phyloP scores from a whole-genome alignment of 1,140 invertebrate genomes.

The Drosophila navojoa region DNA sequence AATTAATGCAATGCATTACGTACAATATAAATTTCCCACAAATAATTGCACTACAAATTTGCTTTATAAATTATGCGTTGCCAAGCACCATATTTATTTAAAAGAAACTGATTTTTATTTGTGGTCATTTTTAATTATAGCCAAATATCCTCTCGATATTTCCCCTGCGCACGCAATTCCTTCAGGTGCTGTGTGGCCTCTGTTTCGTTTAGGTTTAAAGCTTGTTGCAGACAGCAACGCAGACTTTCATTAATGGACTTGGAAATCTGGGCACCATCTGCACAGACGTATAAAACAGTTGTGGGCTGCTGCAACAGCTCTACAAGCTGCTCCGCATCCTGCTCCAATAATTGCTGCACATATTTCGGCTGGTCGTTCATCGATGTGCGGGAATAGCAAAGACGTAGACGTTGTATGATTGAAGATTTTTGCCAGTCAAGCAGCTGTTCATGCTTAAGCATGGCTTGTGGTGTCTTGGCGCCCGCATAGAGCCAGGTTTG shows the following conservation, averaged over 20 bases:
- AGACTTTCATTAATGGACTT: slow-evolving; percentile 88
- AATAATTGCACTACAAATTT: too few species aligned
- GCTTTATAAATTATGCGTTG: too few species aligned
- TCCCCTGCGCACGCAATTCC: slow-evolving; percentile 84
- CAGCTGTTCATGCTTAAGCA: slow-evolving; percentile 57
- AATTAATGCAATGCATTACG: too few species aligned
- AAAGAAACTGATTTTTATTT: not conserved
- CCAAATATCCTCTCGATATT: slow-evolving; percentile 86
- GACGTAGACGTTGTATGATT: slow-evolving; percentile 85
- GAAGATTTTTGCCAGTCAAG: slow-evolving; percentile 83
- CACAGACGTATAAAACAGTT: slow-evolving; percentile 89
- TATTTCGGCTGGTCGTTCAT: slow-evolving; percentile 84
- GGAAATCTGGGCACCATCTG: slow-evolving; percentile 90
- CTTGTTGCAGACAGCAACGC: slow-evolving; percentile 85
- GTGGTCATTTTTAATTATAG: slow-evolving; percentile 59
- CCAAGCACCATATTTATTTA: too few species aligned
- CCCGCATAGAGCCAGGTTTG: slow-evolving; percentile 90
- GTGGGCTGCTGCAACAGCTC: slow-evolving; percentile 85
- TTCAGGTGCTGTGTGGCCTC: slow-evolving; percentile 83
- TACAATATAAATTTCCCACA: too few species aligned
- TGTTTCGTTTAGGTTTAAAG: slow-evolving; percentile 74
- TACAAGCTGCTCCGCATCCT: slow-evolving; percentile 85
- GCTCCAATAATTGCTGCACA: slow-evolving; percentile 87
- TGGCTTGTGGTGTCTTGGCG: slow-evolving; percentile 87
- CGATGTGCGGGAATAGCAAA: slow-evolving; percentile 87